Conservation (phyloP, 2,888 invertebrate genomes). For the Dynastes maya region DNA sequence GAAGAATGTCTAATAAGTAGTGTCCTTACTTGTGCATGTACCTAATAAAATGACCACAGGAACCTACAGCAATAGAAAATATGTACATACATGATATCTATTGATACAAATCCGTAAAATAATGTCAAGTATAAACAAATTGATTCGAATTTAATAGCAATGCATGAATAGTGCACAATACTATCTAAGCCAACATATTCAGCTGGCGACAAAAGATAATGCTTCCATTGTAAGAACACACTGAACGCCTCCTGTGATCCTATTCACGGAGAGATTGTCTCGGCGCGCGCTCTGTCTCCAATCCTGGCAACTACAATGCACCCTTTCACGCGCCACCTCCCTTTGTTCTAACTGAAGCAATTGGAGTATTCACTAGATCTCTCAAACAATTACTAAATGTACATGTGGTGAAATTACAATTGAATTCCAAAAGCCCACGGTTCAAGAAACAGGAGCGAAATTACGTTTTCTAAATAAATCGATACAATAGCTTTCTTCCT, state of each 20-base stretch:
- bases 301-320: conserved; percentile 66
- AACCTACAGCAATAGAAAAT: too few relatives aligned
- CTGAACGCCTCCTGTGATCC: conserved; percentile 70
- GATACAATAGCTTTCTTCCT: conserved; percentile 28
- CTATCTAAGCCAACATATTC: conserved; percentile 67
- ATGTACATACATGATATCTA: too few relatives aligned
- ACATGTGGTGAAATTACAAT: conserved; percentile 57
- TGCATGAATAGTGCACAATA: conserved; percentile 58
- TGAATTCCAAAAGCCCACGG: conserved; percentile 50
- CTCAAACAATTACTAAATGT: conserved; percentile 55
- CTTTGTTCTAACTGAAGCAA: conserved; percentile 66
- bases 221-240: conserved; percentile 69
- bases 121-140: conserved; percentile 51
- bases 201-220: conserved; percentile 72
- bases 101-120: conserved; percentile 14
- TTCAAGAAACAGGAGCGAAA: conserved; percentile 45
- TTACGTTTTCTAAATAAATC: conserved; percentile 44
- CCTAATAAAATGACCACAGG: too few relatives aligned
- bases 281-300: conserved; percentile 64
- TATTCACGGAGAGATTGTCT: conserved; percentile 65
- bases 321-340: conserved; percentile 69
- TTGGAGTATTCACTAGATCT: conserved; percentile 54
- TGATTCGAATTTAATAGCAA: conserved; percentile 56
- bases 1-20: too few relatives aligned
- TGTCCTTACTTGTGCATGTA: too few relatives aligned